Conservation (phyloP, 2,888 invertebrate species). For the Drosophila atripex region DNA sequence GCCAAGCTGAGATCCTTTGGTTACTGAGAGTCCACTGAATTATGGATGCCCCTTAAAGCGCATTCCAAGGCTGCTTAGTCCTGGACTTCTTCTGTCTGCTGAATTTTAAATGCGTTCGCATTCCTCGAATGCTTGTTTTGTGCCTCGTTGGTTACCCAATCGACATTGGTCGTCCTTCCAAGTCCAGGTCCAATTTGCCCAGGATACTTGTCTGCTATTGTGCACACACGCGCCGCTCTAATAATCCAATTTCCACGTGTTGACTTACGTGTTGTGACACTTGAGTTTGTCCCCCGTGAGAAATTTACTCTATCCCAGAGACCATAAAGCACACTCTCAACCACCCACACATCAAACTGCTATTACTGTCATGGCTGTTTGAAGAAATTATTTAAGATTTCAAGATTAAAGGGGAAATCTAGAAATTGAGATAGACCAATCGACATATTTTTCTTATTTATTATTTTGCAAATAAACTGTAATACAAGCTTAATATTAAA, state of each 20-base stretch:
- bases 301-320: slow-evolving; percentile 1
- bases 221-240: slow-evolving; percentile 32
- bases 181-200: slow-evolving; percentile 35
- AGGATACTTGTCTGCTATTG: slow-evolving; percentile 25
- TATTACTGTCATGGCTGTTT: background rate
- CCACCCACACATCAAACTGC: background rate
- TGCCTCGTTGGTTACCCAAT: slow-evolving; percentile 32
- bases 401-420: background rate
- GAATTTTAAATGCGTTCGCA: slow-evolving; percentile 34
- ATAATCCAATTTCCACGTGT: slow-evolving; percentile 53
- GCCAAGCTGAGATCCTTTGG: slow-evolving; percentile 1
- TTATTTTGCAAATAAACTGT: too few species aligned
- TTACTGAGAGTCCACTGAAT: slow-evolving; percentile 12
- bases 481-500: background rate
- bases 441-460: too few species aligned
- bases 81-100: slow-evolving; percentile 13
- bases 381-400: background rate
- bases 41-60: slow-evolving; percentile 30
- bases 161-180: slow-evolving; percentile 28
- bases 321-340: background rate
- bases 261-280: slow-evolving; percentile 57
- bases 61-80: slow-evolving; percentile 14
- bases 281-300: slow-evolving; percentile 16
- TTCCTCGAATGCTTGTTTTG: slow-evolving; percentile 24
- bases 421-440: too few species aligned